Evolutionary conservation across 2,113 vertebrate genomes (phyloP), one percentile per base, ranked within the genome.

Genomic region (Bubo bubo): DNA sequence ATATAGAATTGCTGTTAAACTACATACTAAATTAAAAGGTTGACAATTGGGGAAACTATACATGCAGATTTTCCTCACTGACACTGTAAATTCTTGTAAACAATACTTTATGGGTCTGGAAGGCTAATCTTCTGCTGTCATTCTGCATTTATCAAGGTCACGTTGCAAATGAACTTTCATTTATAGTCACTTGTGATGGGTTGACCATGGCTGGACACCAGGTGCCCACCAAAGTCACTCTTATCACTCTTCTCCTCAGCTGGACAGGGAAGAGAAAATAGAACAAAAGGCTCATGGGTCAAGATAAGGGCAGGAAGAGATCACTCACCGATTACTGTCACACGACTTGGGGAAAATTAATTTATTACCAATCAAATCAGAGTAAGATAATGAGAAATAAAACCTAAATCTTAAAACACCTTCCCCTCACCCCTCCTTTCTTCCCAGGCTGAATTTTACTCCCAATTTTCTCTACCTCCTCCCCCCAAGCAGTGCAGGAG

Each of bases 1-100:
- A 95, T 75, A 95, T 2, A 82, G 79, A 97, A 96, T 92, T 96
- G 67, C 26, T 90, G 43, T 90, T 95, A 89, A 97, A 91, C 30
- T 95, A 79, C 75, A 63, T 84, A 81, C 67, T 95, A 95, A 66
- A 96, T 95, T 60, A 66, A 67, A 93, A 97, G 75, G 63, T 79
- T 96, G 41, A n/a, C 37, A 86, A 68, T 18, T 77, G 74, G 26
- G 71, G 35, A 89, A 87, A 76, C 16, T 68, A 24, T 47, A 47
- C 4, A 22, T 39, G 52, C 9, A 85, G 35, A 43, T 37, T 71
- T 68, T 91, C 37, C 28, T 71, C 15, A 50, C 20, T 74, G 47
- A 62, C 10, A 26, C 17, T 80, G 3, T 19, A 82, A 79, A 6
- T 47, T 93, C 21, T 72, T 63, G 84, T 72, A 89, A 86, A 59